A percentile compares a stretch with the other conserved stretches of the same genome.
phyloP scores from a whole-genome alignment of 2,797 vertebrate species.

The Syngnathus acus region DNA sequence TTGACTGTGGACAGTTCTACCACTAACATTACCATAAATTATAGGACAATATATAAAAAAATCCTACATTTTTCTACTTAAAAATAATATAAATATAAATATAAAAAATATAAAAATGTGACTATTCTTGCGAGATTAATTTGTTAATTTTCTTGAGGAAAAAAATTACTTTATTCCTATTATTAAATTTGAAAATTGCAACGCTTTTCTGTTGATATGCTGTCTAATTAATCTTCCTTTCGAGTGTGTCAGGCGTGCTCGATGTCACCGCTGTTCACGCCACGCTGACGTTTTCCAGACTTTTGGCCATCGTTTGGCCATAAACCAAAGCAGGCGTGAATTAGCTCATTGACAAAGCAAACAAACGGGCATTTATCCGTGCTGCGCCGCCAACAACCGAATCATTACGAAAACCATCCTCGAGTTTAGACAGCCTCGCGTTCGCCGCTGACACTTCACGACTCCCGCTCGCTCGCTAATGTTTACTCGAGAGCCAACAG shows the following conservation, averaged over 20 bases:
- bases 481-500: conserved; percentile 53
- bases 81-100: no score
- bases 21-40: no score
- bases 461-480: conserved; percentile 49
- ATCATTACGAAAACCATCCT: conserved; percentile 61
- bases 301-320: conserved; percentile 58
- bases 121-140: no score
- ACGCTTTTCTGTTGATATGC: no score
- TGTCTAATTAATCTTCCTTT: no score
- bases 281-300: conserved; percentile 64
- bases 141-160: no score
- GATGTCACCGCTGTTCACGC: conserved; percentile 54
- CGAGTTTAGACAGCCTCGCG: conserved; percentile 58
- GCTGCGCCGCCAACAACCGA: conserved; percentile 65
- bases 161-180: no score
- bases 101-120: no score
- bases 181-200: no score
- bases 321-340: conserved; percentile 66
- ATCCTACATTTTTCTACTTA: no score
- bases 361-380: conserved; percentile 72
- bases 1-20: no score
- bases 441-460: conserved; percentile 62
- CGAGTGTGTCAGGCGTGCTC: not conserved
- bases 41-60: no score
- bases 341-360: conserved; percentile 70